Evolutionary conservation across 92 coral and sea anemone genomes (phyloP).

Genomic region (Pocillopora meandrina): DNA sequence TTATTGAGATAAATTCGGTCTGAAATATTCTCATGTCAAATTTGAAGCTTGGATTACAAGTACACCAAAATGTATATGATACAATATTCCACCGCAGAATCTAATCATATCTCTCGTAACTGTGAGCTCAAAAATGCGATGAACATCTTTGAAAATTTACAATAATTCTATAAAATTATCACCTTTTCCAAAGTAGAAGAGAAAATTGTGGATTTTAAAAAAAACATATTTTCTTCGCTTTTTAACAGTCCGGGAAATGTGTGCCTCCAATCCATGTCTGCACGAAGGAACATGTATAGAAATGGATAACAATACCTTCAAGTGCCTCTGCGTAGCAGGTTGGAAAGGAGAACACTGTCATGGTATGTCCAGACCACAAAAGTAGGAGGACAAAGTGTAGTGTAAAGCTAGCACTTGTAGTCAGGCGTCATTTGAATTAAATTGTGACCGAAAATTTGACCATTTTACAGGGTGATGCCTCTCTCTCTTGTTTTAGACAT

Average conservation of each 20-base stretch:
- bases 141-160: too few relatives aligned
- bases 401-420: too few relatives aligned
- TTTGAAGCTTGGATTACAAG: too few relatives aligned
- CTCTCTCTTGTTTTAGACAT: background rate
- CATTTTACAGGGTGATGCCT: background rate
- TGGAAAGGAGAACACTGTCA: constrained; percentile 89
- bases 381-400: too few relatives aligned
- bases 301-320: constrained; percentile 72
- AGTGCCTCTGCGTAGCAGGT: constrained; percentile 74
- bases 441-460: too few relatives aligned
- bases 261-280: constrained; percentile 84
- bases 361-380: constrained; percentile 38
- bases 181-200: background rate
- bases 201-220: background rate
- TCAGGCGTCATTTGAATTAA: too few relatives aligned
- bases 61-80: too few relatives aligned
- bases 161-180: background rate
- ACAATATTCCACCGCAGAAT: too few relatives aligned
- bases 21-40: too few relatives aligned
- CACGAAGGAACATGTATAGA: constrained; percentile 89
- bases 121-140: too few relatives aligned
- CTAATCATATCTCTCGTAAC: too few relatives aligned
- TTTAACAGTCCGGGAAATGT: constrained; percentile 62
- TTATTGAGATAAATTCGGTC: too few relatives aligned
- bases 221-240: background rate